Evolutionary conservation across 2,113 vertebrate species (phyloP).

Genomic region (Rutilus rutilus): DNA sequence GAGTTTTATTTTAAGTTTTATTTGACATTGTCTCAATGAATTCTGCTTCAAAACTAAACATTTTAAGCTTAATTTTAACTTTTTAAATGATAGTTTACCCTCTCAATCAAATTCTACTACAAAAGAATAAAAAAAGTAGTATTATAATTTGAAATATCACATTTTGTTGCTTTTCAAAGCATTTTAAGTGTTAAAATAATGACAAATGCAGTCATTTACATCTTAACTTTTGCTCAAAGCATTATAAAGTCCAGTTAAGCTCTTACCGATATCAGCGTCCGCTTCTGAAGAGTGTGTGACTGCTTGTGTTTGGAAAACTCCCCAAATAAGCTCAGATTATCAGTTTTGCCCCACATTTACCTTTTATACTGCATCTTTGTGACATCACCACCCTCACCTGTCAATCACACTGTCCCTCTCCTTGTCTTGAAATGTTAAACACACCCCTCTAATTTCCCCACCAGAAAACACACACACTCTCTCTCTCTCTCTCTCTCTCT

Average conservation of each 20-base stretch:
- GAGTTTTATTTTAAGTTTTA: background rate
- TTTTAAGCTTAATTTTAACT: background rate
- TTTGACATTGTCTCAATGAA: background rate
- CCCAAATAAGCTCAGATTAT: constrained; percentile 41
- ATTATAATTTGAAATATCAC: background rate
- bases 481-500: background rate
- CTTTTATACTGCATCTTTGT: constrained; percentile 68
- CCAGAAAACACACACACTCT: constrained; percentile 1
- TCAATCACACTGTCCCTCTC: constrained; percentile 56
- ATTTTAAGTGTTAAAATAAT: background rate
- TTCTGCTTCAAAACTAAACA: background rate
- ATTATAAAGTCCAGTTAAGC: background rate
- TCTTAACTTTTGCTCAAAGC: background rate
- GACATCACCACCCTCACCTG: constrained; percentile 52
- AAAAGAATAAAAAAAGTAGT: background rate
- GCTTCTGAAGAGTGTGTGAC: background rate
- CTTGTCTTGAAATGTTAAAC: constrained; percentile 52
- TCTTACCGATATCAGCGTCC: constrained; percentile 15
- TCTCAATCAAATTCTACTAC: background rate
- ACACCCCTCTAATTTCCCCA: constrained; percentile 50
- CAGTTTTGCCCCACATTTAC: constrained; percentile 50
- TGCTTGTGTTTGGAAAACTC: constrained; percentile 43
- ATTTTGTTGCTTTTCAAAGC: no score
- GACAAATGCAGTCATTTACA: background rate
- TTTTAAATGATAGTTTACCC: background rate